Evolutionary conservation across 37 sponge, comb jelly and placozoan species (phyloP), one percentile per base, ranked within the genome.

Genomic region (Eunapius fragilis): DNA sequence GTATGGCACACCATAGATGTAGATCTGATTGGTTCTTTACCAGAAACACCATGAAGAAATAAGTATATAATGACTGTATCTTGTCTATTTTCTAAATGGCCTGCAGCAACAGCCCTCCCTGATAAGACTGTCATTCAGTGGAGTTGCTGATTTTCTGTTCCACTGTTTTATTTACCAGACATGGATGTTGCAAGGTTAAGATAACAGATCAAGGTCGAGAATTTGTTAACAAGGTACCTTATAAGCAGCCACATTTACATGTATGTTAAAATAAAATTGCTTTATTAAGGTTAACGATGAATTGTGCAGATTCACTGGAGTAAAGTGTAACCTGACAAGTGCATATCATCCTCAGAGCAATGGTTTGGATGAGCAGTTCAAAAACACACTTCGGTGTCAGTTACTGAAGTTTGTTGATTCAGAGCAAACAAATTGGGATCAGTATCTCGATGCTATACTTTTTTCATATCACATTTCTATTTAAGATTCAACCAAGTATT

Each of bases 321-420:
- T 88, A 24, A 9, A 74, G 35, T 23, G 45, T 30, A 41, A 31
- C 47, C 13, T 83, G 27, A 87, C 75, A 23, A 87, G 69, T 77
- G 68, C 84, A 26, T 87, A 87, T 41, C 88, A 87, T 41, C 88
- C 83, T 26, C 88, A 87, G 68, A 74, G 37, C 26, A 82, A 87
- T 77, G 88, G 88, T 26, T 70, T 87, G 47, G 88, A 76, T 45
- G 88, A 87, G 27, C 31, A 81, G 69, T 69, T 87, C 32, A 87
- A 87, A 32, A 81, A 87, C 70, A 87, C 88, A 26, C 83, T 87
- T 37, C 47, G 31, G 27, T 69, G 75, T 25, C 67, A 37, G 37
- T 45, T 88, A 17, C 30, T 68, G 58, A 78, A 77, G 68, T 76
- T 80, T 68, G 25, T 79, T 26, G 32, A 80, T 33, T 45, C 25